These are phyloP conservation scores for Lordiphosa collinella DNA, from an alignment of 1,140 invertebrate species.

Conservation along the genomic window DNA sequence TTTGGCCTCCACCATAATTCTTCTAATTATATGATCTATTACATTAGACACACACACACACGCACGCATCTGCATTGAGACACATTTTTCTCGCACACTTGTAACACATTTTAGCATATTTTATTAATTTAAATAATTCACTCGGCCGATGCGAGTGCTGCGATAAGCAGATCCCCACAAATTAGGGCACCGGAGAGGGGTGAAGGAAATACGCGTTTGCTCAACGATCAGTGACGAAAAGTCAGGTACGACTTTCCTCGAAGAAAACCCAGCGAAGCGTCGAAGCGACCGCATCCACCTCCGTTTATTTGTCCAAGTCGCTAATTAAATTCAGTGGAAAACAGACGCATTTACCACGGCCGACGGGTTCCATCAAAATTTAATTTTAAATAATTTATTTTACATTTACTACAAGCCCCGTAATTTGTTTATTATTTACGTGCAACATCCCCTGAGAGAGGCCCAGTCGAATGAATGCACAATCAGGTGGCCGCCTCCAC, in stretches of 20 bases:
- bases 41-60: conserved; percentile 33
- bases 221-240: conserved; percentile 66
- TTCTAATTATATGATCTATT: conserved; percentile 78
- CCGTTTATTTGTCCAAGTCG: conserved; percentile 59
- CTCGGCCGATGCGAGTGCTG: conserved; percentile 44
- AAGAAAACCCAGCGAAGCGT: conserved; percentile 58
- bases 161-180: conserved; percentile 32
- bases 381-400: conserved; percentile 58
- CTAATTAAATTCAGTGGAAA: conserved; percentile 78
- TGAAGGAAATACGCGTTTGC: conserved; percentile 36
- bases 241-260: conserved; percentile 35
- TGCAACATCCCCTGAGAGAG: neutral
- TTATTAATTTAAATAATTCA: conserved; percentile 78
- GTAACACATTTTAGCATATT: conserved; percentile 78
- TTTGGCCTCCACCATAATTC: conserved; percentile 73
- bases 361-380: conserved; percentile 22
- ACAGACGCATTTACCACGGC: conserved; percentile 57
- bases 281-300: conserved; percentile 73
- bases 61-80: conserved; percentile 21
- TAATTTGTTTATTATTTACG: conserved; percentile 69
- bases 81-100: conserved; percentile 68
- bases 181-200: too few relatives aligned
- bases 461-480: neutral
- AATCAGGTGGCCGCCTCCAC: conserved; percentile 18
- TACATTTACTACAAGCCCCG: conserved; percentile 30